phyloP scores from a whole-genome alignment of 2,113 vertebrate species.

The Lasiurus borealis region DNA sequence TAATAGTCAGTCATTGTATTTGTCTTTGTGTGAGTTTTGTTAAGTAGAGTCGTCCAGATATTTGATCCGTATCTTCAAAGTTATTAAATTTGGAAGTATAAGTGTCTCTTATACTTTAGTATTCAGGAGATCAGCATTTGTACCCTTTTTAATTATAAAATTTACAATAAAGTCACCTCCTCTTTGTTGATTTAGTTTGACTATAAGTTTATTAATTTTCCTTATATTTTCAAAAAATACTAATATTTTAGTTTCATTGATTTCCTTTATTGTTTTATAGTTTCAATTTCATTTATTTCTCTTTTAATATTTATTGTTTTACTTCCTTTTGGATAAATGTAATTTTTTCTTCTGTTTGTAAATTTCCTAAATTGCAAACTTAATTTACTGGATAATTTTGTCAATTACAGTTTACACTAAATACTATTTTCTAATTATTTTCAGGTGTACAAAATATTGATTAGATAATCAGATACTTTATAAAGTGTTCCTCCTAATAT shows the following conservation, averaged over 20 bases:
- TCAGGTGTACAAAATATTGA: no score
- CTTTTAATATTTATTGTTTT: no score
- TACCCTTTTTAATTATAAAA: neutral
- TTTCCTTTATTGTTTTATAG: neutral
- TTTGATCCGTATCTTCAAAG: neutral
- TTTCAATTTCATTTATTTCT: neutral
- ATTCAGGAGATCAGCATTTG: neutral
- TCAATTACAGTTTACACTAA: no score
- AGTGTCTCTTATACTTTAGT: neutral
- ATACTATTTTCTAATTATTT: no score
- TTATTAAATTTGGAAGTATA: neutral
- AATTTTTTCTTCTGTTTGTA: no score
- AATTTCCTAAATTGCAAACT: no score
- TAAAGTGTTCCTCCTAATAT: no score
- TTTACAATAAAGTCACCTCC: neutral
- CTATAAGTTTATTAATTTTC: neutral
- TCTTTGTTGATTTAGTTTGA: neutral
- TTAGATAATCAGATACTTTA: no score
- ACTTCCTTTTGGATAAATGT: no score
- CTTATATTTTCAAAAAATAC: neutral
- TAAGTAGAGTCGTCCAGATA: neutral
- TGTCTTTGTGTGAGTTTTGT: neutral
- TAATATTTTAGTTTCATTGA: neutral
- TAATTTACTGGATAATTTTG: no score
- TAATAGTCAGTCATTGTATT: neutral